Conservation (phyloP, 2,797 vertebrate genomes). For the Avahi laniger region DNA sequence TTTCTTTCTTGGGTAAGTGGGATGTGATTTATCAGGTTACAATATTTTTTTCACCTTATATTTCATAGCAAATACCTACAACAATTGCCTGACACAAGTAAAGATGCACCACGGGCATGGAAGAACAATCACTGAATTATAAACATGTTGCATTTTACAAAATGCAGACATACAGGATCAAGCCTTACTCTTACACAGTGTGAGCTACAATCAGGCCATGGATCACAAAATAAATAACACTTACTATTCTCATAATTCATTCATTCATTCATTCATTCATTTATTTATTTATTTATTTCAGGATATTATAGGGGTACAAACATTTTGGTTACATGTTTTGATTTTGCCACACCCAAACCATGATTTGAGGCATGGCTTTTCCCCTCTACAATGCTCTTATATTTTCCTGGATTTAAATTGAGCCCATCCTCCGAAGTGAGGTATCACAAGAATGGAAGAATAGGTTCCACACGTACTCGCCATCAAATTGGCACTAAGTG, state of each 20-base stretch:
- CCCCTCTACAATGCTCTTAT: too few species aligned
- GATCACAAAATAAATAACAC: constrained; percentile 31
- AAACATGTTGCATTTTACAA: constrained; percentile 19
- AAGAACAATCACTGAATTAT: constrained; percentile 2
- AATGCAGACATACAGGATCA: constrained; percentile 4
- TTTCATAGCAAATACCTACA: not conserved
- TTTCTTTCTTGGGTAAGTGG: constrained; percentile 38
- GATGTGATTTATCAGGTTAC: constrained; percentile 10
- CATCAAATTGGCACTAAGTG: too few species aligned
- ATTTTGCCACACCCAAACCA: too few species aligned
- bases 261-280: too few species aligned
- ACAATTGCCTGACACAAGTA: not conserved
- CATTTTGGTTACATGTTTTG: too few species aligned
- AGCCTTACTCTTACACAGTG: not conserved
- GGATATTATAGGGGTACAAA: too few species aligned
- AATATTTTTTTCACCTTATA: constrained; percentile 20
- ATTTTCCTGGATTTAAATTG: too few species aligned
- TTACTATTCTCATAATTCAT: not conserved
- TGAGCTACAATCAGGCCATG: not conserved
- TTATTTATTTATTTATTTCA: too few species aligned
- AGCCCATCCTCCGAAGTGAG: too few species aligned
- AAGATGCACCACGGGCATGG: not conserved
- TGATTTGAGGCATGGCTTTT: too few species aligned
- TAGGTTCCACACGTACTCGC: too few species aligned
- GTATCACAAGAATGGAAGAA: too few species aligned